A percentile compares a stretch with the other conserved stretches of the same genome.
These are phyloP conservation scores for Drosophila ananassae DNA, from an alignment of 1,140 invertebrate genomes.

Conservation along the genomic window DNA sequence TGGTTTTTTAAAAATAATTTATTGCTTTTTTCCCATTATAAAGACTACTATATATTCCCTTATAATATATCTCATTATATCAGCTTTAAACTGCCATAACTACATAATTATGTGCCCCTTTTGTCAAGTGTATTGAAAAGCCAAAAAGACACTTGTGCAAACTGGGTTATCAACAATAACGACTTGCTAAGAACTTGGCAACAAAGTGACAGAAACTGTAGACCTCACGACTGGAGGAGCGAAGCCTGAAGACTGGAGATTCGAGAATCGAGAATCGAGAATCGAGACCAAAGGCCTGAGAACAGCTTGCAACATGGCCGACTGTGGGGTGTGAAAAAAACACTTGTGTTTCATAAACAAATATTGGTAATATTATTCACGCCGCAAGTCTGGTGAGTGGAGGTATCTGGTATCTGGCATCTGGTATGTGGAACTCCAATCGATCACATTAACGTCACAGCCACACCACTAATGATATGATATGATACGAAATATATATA, in stretches of 20 bases:
- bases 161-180: constrained; percentile 69
- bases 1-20: too few relatives aligned
- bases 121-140: constrained; percentile 26
- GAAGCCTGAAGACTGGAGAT: neutral
- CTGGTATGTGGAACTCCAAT: constrained; percentile 18
- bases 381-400: neutral
- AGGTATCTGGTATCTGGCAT: neutral
- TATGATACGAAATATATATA: constrained; percentile 9
- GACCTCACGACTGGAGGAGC: constrained; percentile 1
- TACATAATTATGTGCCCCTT: constrained; percentile 46
- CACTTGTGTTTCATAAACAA: constrained; percentile 76
- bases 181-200: constrained; percentile 11
- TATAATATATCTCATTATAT: too few relatives aligned
- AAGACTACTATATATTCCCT: too few relatives aligned
- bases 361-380: constrained; percentile 77
- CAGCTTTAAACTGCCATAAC: constrained; percentile 6
- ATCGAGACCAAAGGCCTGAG: constrained; percentile 14
- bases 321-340: constrained; percentile 65
- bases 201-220: neutral
- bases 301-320: constrained; percentile 31
- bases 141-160: constrained; percentile 68
- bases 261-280: neutral
- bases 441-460: constrained; percentile 39
- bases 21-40: too few relatives aligned
- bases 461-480: constrained; percentile 1